These are phyloP conservation scores for Yponomeuta evonymella DNA, from an alignment of 2,888 invertebrate genomes.

Conservation along the genomic window DNA sequence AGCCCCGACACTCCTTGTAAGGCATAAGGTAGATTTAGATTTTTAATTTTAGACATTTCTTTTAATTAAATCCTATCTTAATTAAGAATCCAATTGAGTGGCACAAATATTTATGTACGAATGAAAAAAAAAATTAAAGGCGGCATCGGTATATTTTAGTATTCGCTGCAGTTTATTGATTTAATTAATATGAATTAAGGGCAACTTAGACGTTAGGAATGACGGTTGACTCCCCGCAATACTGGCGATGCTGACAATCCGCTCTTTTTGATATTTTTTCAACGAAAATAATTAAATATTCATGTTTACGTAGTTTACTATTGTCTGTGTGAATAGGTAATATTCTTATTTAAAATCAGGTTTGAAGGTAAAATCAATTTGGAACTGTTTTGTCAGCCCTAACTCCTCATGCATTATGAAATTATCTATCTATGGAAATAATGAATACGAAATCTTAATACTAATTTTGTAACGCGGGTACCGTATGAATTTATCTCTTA, in stretches of 20 bases:
- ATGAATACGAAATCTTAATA: conserved; percentile 48
- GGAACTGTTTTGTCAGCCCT: conserved; percentile 67
- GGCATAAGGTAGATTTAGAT: conserved; percentile 49
- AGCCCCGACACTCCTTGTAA: conserved; percentile 35
- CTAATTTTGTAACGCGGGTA: conserved; percentile 50
- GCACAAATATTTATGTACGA: conserved; percentile 50
- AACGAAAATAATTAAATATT: conserved; percentile 49
- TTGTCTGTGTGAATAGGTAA: conserved; percentile 51
- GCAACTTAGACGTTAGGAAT: conserved; percentile 29
- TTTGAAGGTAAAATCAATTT: conserved; percentile 69
- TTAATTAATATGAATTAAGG: conserved; percentile 61
- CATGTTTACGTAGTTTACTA: conserved; percentile 64
- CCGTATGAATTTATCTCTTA: conserved; percentile 66
- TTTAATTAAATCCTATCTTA: conserved; percentile 43
- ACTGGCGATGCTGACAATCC: conserved; percentile 42
- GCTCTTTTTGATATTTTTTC: conserved; percentile 72
- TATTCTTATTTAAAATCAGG: conserved; percentile 69
- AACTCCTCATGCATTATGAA: conserved; percentile 62
- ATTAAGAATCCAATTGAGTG: conserved; percentile 63
- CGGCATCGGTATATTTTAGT: conserved; percentile 55
- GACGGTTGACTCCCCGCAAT: conserved; percentile 15
- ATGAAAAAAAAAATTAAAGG: conserved; percentile 46
- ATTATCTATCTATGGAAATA: conserved; percentile 49
- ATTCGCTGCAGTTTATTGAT: conserved; percentile 47
- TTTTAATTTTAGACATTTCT: conserved; percentile 57